These are phyloP conservation scores for Peribatodes rhomboidaria DNA, from an alignment of 2,888 invertebrate species.

Conservation along the genomic window DNA sequence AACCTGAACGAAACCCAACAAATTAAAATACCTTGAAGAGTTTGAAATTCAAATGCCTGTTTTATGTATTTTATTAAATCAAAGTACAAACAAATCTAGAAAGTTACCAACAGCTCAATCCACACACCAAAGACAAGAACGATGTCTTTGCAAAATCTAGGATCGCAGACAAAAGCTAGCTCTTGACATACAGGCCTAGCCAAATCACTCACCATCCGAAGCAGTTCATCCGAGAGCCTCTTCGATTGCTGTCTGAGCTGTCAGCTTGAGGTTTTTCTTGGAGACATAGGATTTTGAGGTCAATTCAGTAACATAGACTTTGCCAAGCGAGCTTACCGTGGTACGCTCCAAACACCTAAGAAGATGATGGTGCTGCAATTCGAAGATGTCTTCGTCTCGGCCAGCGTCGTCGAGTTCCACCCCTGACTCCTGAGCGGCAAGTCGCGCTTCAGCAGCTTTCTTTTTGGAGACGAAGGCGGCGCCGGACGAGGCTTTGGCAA, in stretches of 20 bases:
- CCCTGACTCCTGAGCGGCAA: constrained; percentile 97
- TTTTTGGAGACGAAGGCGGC: constrained; percentile 99
- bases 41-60: neutral
- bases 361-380: constrained; percentile 99
- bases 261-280: constrained; percentile 29
- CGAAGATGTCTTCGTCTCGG: constrained; percentile 98
- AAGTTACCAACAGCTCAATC: neutral
- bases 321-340: constrained; percentile 87
- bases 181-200: constrained; percentile 18
- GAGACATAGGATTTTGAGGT: constrained; percentile 16
- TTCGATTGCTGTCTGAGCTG: constrained; percentile 8
- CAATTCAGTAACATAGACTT: constrained; percentile 27
- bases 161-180: constrained; percentile 38
- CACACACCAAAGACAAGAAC: constrained; percentile 34
- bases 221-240: constrained; percentile 20
- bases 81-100: neutral
- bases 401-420: constrained; percentile 95
- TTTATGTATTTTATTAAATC: neutral
- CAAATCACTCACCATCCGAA: constrained; percentile 27
- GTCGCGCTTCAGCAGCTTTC: constrained; percentile 98
- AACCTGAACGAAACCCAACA: neutral
- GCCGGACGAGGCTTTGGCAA: constrained; percentile 99
- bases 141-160: constrained; percentile 38
- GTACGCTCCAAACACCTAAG: constrained; percentile 99
- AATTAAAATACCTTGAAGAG: neutral